phyloP scores from a whole-genome alignment of 2,113 vertebrate genomes.

The Alectura lathami region DNA sequence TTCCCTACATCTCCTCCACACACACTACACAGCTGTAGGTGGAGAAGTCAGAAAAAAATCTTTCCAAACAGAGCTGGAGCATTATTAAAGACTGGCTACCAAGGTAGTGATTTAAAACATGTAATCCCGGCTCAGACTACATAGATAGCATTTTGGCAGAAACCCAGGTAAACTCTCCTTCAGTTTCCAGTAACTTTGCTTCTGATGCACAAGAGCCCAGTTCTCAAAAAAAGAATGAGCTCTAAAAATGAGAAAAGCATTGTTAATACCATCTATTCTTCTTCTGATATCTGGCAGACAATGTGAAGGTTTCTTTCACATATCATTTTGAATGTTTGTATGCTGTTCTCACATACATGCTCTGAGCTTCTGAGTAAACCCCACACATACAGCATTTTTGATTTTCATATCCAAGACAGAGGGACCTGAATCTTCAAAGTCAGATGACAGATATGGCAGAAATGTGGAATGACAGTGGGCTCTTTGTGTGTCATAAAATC shows the following conservation, averaged over 20 bases:
- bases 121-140: conserved; percentile 4
- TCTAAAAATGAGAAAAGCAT: background rate
- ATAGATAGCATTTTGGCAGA: background rate
- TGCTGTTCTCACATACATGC: background rate
- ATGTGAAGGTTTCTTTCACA: background rate
- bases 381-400: background rate
- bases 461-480: background rate
- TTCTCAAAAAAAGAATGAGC: conserved; percentile 1
- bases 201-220: background rate
- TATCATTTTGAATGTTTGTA: background rate
- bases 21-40: background rate
- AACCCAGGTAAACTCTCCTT: background rate
- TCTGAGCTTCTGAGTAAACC: background rate
- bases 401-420: background rate
- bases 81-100: background rate
- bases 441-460: background rate
- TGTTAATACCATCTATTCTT: background rate
- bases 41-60: background rate
- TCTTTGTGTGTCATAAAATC: background rate
- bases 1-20: background rate
- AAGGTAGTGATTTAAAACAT: conserved; percentile 21
- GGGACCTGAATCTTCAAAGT: background rate
- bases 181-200: background rate
- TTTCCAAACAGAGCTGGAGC: background rate
- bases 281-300: background rate